Percentiles rank a stretch among this genome's conserved stretches.
These are phyloP conservation scores for Drosophila pectinifera DNA, from an alignment of 1,140 invertebrate species.

Conservation along the genomic window DNA sequence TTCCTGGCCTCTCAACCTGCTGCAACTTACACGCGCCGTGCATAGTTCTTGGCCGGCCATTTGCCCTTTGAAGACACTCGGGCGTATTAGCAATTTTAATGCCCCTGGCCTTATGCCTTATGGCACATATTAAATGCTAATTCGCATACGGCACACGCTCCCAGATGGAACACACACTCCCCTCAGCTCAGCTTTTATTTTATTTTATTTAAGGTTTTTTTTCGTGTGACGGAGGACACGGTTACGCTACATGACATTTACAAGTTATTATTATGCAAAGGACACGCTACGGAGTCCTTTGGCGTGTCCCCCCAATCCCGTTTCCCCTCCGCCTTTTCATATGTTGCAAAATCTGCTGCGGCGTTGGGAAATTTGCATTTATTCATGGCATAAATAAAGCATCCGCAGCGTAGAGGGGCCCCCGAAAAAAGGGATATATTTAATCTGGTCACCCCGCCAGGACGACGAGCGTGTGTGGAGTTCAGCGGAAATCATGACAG, in stretches of 20 bases:
- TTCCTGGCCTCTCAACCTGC: neutral
- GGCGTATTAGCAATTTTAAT: constrained; percentile 75
- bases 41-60: constrained; percentile 5
- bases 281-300: constrained; percentile 68
- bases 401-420: constrained; percentile 1
- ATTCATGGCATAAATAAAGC: constrained; percentile 82
- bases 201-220: neutral
- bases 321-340: constrained; percentile 10
- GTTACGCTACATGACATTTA: constrained; percentile 76
- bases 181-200: constrained; percentile 6
- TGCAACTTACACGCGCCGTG: constrained; percentile 9
- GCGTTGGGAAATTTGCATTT: constrained; percentile 78
- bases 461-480: neutral
- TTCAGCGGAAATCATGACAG: constrained; percentile 32
- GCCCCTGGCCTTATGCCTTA: constrained; percentile 63
- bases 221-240: constrained; percentile 29
- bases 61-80: constrained; percentile 10
- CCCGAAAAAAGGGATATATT: constrained; percentile 49
- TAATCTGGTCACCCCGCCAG: constrained; percentile 28
- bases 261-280: constrained; percentile 82
- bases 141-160: constrained; percentile 55
- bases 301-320: constrained; percentile 41
- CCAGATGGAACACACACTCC: constrained; percentile 11
- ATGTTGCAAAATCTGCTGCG: constrained; percentile 77
- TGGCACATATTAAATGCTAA: constrained; percentile 78